Base-by-base conservation (phyloP, 2,113 vertebrate species). In the Callocephalon fimbriatum region DNA sequence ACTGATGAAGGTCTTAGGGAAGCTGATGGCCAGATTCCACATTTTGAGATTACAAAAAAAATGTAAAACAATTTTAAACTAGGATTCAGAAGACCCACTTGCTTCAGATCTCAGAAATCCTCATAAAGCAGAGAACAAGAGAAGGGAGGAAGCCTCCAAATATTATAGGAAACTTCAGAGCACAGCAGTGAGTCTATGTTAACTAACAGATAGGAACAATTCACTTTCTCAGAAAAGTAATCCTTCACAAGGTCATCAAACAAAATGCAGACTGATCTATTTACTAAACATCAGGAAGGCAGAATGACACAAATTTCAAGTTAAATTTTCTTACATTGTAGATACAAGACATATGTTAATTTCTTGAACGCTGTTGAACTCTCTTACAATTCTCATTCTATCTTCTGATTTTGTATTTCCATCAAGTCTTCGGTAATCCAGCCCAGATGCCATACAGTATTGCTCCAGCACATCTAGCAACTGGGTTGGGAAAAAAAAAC, bases 271-370 rank as follows among this genome's bases (percentile, higher is more conserved):
- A 74, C 23, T 90, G 95, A 88, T 38, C 5, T 18, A 86, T 45
- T 67, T 73, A 94, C 44, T 73, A 68, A 95, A 53, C 62, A 92
- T 37, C 59, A 90, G 53, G 93, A 78, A 94, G 65, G 82, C 72
- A 85, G 80, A 85, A 4, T 20, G 7, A 92, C 93, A 53, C 31
- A 94, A 37, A 88, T 12, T 21, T 44, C 3, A 79, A 65, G 23
- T 86, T 93, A 85, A 68, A 68, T 93, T 95, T 76, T 98, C 99
- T 99, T 94, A 99, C 99, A 99, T 99, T 75, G 99, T 99, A 74
- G 99, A 99, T 76, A 99, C 99, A 90, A 99, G 98, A 96, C 99
- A 99, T 93, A 99, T 97, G 97, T 99, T 99, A 79, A 99, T 97
- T 90, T 99, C 98, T 96, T 97, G 97, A 73, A 98, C 94, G 70